Evolutionary conservation across 2,113 vertebrate genomes (phyloP).

Genomic region (Lutjanus erythropterus): DNA sequence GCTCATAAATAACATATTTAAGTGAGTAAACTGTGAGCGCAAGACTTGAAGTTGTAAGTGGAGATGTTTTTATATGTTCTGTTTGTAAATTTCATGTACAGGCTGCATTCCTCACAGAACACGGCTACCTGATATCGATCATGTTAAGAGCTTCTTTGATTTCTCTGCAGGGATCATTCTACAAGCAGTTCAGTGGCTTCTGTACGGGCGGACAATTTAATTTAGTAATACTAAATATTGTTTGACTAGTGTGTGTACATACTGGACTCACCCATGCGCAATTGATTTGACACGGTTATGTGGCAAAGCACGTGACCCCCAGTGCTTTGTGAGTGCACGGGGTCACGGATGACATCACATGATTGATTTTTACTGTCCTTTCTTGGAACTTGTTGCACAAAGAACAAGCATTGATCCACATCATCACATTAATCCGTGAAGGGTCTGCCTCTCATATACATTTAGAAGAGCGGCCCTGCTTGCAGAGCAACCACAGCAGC

Average conservation of each 20-base stretch:
- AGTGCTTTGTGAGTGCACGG: conserved; percentile 20
- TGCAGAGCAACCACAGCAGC: background rate
- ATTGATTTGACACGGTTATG: conserved; percentile 48
- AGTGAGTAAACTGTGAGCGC: background rate
- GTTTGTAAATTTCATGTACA: background rate
- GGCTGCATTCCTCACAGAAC: background rate
- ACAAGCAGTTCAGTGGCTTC: background rate
- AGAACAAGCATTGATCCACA: conserved; percentile 49
- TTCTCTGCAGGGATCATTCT: conserved; percentile 20
- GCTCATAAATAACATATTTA: conserved; percentile 23
- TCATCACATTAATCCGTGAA: conserved; percentile 47
- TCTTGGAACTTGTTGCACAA: conserved; percentile 66
- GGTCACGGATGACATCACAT: conserved; percentile 49
- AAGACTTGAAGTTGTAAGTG: conserved; percentile 6
- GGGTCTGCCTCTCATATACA: conserved; percentile 21
- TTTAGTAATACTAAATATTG: conserved; percentile 28
- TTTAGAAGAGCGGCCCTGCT: background rate
- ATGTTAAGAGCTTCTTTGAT: conserved; percentile 21
- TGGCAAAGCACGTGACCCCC: conserved; percentile 20
- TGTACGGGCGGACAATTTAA: conserved; percentile 13
- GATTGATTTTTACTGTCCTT: conserved; percentile 57
- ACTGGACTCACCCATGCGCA: conserved; percentile 15
- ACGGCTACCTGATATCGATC: conserved; percentile 24
- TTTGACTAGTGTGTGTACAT: conserved; percentile 20
- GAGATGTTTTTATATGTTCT: background rate